Evolutionary conservation across 2,888 invertebrate species (phyloP).

Genomic region (Melipona beecheii): DNA sequence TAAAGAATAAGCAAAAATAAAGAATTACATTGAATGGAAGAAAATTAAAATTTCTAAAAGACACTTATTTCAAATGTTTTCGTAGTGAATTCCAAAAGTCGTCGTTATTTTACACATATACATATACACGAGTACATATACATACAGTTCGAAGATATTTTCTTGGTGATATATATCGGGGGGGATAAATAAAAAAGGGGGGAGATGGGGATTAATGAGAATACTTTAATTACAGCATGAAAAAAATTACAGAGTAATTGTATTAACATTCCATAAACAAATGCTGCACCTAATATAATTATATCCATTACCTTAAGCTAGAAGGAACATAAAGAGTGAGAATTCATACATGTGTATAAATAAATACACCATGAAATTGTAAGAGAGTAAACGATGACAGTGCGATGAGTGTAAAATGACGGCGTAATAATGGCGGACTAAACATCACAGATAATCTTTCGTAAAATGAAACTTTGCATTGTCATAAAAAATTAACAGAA

Average conservation of each 20-base stretch:
- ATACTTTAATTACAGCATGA: slow-evolving; percentile 78
- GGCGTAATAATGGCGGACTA: not conserved
- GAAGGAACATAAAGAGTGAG: slow-evolving; percentile 63
- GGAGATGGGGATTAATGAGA: slow-evolving; percentile 72
- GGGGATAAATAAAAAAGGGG: slow-evolving; percentile 56
- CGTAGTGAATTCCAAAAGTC: not conserved
- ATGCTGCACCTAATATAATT: slow-evolving; percentile 77
- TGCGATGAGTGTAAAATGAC: slow-evolving; percentile 30
- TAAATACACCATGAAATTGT: slow-evolving; percentile 43
- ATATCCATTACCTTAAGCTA: slow-evolving; percentile 80
- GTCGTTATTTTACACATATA: slow-evolving; percentile 19
- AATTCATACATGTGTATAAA: slow-evolving; percentile 43
- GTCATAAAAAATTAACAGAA: not conserved
- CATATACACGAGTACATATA: not conserved
- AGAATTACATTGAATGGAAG: not conserved
- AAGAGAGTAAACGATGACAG: not conserved
- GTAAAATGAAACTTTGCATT: not conserved
- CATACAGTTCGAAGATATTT: slow-evolving; percentile 6
- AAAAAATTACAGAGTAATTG: slow-evolving; percentile 75
- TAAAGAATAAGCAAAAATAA: not conserved
- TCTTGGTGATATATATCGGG: not conserved
- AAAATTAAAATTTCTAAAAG: not conserved
- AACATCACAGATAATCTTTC: not conserved
- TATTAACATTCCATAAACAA: slow-evolving; percentile 82
- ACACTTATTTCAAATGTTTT: not conserved